Evolutionary conservation across 2,888 invertebrate genomes (phyloP).

Genomic region (Eristalis tenax): DNA sequence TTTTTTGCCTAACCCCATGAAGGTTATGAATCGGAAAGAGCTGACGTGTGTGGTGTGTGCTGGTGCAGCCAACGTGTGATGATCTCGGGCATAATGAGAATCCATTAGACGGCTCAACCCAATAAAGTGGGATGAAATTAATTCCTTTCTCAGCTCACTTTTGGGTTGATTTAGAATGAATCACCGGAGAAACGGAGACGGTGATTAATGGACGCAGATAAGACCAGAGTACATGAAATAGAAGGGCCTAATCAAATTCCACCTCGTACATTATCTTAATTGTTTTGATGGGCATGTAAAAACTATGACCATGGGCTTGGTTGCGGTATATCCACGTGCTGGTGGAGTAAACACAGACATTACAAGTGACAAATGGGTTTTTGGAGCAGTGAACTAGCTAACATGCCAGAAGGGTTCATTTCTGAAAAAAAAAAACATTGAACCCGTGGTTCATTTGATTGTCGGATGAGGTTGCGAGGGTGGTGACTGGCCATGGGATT

Average conservation of each 20-base stretch:
- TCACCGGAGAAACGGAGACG: conserved; percentile 32
- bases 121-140: conserved; percentile 5
- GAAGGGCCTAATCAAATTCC: not conserved
- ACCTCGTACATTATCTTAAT: not conserved
- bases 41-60: not conserved
- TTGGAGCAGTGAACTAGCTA: not conserved
- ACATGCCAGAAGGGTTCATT: not conserved
- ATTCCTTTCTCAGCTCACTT: not conserved
- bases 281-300: not conserved
- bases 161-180: conserved; percentile 16
- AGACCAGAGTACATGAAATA: not conserved
- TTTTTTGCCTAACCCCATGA: not conserved
- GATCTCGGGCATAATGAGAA: not conserved
- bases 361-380: not conserved
- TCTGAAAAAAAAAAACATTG: not conserved
- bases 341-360: not conserved
- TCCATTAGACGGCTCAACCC: conserved; percentile 10
- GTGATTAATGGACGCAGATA: conserved; percentile 43
- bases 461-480: not conserved
- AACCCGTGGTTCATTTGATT: not conserved
- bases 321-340: not conserved
- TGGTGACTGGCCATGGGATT: not conserved
- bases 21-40: conserved; percentile 6
- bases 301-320: not conserved
- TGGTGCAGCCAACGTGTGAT: not conserved